A percentile compares a stretch with the other conserved stretches of the same genome.
These are phyloP conservation scores for Pterostichus niger DNA, from an alignment of 2,888 invertebrate species.

Conservation along the genomic window DNA sequence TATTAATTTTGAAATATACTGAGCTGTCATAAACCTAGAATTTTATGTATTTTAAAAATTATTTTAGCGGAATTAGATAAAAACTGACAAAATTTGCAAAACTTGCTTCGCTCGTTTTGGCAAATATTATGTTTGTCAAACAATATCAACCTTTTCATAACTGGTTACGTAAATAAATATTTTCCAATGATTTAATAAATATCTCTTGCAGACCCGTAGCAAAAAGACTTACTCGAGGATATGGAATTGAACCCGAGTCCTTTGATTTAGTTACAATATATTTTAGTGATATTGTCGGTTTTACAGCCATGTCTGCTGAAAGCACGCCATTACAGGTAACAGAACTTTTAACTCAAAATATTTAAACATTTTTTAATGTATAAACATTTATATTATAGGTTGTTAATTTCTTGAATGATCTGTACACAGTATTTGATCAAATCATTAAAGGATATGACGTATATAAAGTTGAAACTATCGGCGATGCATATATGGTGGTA, in stretches of 20 bases:
- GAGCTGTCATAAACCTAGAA: no score
- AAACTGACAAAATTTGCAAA: no score
- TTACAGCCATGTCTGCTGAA: conserved; percentile 96
- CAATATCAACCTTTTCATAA: no score
- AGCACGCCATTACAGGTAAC: conserved; percentile 92
- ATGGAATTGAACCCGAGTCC: conserved; percentile 95
- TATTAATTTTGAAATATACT: no score
- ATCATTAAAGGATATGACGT: conserved; percentile 98
- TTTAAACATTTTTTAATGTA: conserved; percentile 26
- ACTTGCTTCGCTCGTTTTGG: no score
- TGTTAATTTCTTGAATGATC: conserved; percentile 97
- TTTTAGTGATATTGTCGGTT: conserved; percentile 98
- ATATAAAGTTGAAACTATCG: conserved; percentile 98
- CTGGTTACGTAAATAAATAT: no score
- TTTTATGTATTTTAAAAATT: no score
- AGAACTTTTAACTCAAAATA: conserved; percentile 31
- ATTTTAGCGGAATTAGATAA: no score
- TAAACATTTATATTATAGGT: conserved; percentile 79
- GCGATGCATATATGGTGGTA: conserved; percentile 89
- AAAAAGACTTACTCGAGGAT: conserved; percentile 90
- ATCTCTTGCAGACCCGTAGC: conserved; percentile 86
- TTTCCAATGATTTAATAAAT: no score
- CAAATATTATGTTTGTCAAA: no score
- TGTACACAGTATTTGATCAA: conserved; percentile 97
- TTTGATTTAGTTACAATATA: conserved; percentile 97